Percentiles rank a stretch among this genome's conserved stretches.
These are phyloP conservation scores for Xenopus borealis DNA, from an alignment of 2,113 vertebrate genomes.

Conservation along the genomic window DNA sequence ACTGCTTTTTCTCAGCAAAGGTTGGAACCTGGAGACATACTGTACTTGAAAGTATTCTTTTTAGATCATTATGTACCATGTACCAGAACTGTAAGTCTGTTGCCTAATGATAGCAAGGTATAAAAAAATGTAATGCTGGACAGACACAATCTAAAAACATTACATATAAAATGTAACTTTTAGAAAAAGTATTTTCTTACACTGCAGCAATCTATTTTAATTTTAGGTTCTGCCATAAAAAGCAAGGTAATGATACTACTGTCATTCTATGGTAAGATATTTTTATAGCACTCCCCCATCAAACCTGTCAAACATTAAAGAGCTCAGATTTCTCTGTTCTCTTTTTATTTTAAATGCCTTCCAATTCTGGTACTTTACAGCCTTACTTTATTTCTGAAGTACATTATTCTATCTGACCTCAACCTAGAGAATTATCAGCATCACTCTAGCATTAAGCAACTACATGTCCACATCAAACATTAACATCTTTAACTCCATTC, in stretches of 20 bases:
- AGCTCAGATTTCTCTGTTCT: neutral
- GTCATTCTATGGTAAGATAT: neutral
- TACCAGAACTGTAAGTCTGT: conserved; percentile 6
- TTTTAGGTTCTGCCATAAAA: conserved; percentile 13
- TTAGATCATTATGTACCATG: no score
- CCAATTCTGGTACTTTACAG: neutral
- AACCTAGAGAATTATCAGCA: no score
- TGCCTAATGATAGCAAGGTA: neutral
- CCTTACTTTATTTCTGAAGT: no score
- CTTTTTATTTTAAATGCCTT: no score
- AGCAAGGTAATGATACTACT: conserved; percentile 19
- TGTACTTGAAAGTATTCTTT: no score
- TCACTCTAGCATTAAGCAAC: no score
- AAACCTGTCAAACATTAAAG: conserved; percentile 20
- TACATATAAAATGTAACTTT: conserved; percentile 11
- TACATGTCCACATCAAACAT: no score
- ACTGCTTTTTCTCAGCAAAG: no score
- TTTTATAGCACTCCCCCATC: neutral
- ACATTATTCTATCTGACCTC: no score
- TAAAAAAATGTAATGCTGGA: neutral
- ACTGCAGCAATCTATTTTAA: conserved; percentile 29
- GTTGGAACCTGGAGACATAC: no score
- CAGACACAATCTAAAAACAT: conserved; percentile 5
- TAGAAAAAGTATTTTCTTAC: conserved; percentile 27
- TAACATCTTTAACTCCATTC: no score